Base-by-base conservation (phyloP, 2,888 invertebrate species). In the Stictocephala bisonia region DNA sequence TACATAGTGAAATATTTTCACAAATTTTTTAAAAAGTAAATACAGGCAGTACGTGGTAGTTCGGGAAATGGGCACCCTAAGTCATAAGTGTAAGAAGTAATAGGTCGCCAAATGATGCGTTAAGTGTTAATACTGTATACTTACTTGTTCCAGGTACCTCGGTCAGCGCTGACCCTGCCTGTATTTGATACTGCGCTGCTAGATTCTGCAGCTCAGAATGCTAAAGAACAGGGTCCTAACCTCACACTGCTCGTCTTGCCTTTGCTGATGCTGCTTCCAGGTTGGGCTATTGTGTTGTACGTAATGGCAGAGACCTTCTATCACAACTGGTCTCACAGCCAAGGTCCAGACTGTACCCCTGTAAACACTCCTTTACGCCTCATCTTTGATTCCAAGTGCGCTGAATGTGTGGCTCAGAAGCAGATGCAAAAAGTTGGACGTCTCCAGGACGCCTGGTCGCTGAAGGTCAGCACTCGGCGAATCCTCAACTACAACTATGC, bases 371-470 rank as follows among this genome's bases (percentile, higher is more conserved):
- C 70, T 1, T 29, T 71, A 20, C 27, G 41, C 3, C 27, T 75
- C 20, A 58, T 77, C 41, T 76, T 75, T 58, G 60, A 73, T 11
- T 89, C 89, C 76, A 91, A 91, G 81, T 93, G 92, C 82, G 90
- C 88, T 3, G 84, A 87, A 24, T 92, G 92, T 78, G 87, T 89
- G 71, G 88, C 88, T 70, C 88, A 88, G 79, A 86, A 85, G 31
- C 87, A 88, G 78, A 88, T 88, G 82, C 86, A 88, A 64, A 88
- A 88, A 78, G 88, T 91, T 53, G 88, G 87, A 0, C 88, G 88
- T 78, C 84, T 92, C 78, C 90, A 91, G 77, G 90, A 91, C 78
- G 87, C 89, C 81, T 85, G 90, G 48, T 70, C 74, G n/a, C 26
- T 71, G 53, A 31, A 51, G 41, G 53, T 71, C 44, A 56, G 44